phyloP scores from a whole-genome alignment of 1,140 invertebrate genomes.

The Drosophila ironensis region DNA sequence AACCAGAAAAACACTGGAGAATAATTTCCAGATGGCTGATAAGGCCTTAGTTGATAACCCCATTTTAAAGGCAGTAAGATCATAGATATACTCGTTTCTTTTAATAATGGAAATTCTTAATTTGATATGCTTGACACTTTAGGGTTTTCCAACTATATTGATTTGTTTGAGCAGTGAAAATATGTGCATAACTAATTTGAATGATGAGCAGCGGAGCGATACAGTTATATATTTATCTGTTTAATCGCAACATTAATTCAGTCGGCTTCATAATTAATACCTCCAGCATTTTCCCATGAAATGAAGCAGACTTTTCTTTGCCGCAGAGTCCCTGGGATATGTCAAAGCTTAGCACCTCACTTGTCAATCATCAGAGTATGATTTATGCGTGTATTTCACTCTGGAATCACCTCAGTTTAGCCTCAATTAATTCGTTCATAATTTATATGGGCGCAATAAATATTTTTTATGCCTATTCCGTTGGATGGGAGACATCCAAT shows the following conservation, averaged over 20 bases:
- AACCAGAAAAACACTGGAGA: too few relatives aligned
- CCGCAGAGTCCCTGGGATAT: background rate
- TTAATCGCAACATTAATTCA: too few relatives aligned
- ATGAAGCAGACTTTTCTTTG: too few relatives aligned
- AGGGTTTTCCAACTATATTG: background rate
- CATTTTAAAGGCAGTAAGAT: background rate
- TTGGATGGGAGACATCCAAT: too few relatives aligned
- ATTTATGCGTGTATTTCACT: conserved; percentile 9
- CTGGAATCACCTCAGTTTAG: conserved; percentile 22
- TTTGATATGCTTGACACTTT: too few relatives aligned
- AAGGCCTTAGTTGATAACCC: conserved; percentile 11
- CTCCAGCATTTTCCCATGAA: too few relatives aligned
- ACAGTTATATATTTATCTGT: too few relatives aligned
- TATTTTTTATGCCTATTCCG: conserved; percentile 31
- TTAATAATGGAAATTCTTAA: too few relatives aligned
- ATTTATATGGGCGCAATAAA: conserved; percentile 39
- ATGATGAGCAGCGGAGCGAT: too few relatives aligned
- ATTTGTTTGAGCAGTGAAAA: background rate
- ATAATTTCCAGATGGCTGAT: conserved; percentile 18
- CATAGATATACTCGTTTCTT: background rate
- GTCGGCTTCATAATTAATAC: too few relatives aligned
- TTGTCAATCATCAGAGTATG: conserved; percentile 14
- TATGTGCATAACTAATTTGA: too few relatives aligned
- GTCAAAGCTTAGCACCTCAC: conserved; percentile 1
- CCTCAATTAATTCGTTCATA: conserved; percentile 39